These are phyloP conservation scores for Xiphias gladius DNA, from an alignment of 2,113 vertebrate species.

Conservation along the genomic window DNA sequence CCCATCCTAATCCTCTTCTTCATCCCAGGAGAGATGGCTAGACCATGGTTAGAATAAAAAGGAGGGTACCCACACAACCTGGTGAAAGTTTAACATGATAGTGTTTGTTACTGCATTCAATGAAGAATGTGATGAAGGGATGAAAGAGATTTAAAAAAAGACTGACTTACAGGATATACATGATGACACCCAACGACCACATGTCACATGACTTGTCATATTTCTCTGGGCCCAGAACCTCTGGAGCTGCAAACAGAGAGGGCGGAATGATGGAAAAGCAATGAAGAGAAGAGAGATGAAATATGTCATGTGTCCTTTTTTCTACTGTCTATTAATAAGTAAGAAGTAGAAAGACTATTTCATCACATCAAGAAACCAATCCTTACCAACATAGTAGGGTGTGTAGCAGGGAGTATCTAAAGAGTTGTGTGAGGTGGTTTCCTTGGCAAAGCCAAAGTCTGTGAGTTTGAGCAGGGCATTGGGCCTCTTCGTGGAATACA, in stretches of 20 bases:
- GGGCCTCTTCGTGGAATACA: constrained; percentile 94
- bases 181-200: constrained; percentile 99
- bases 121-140: background rate
- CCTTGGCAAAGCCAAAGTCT: constrained; percentile 99
- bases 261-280: background rate
- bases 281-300: too few species aligned
- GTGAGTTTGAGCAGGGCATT: constrained; percentile 94
- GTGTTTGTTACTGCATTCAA: background rate
- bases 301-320: background rate
- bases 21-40: constrained; percentile 99
- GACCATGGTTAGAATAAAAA: constrained; percentile 97
- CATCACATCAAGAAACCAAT: background rate
- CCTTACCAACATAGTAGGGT: constrained; percentile 98
- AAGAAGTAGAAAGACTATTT: background rate
- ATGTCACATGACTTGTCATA: constrained; percentile 99
- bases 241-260: constrained; percentile 89
- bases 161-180: constrained; percentile 96
- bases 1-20: constrained; percentile 96
- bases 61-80: constrained; percentile 98
- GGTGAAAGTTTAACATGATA: background rate
- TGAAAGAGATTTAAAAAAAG: background rate
- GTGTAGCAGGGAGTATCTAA: constrained; percentile 98
- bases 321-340: background rate
- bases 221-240: constrained; percentile 97
- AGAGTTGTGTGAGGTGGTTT: constrained; percentile 97